These are phyloP conservation scores for Mionectes macconnelli DNA, from an alignment of 2,113 vertebrate genomes.

Conservation along the genomic window DNA sequence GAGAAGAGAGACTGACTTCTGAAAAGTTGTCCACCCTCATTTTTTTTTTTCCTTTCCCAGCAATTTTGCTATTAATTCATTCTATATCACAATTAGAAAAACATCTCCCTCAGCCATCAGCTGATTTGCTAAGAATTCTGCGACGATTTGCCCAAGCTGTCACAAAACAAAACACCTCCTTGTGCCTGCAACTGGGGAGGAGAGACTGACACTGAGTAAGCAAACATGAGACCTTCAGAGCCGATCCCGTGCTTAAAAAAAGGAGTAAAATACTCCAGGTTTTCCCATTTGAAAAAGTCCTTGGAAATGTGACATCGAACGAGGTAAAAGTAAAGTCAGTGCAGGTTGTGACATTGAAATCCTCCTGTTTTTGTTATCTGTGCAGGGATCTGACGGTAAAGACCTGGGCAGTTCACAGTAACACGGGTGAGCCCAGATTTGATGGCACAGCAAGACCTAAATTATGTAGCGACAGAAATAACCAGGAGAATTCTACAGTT, in stretches of 20 bases:
- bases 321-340: neutral
- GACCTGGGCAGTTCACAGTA: neutral
- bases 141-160: neutral
- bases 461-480: conserved; percentile 72
- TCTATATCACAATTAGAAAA: neutral
- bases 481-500: conserved; percentile 66
- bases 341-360: conserved; percentile 8
- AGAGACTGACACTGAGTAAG: neutral
- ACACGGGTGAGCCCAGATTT: conserved; percentile 32
- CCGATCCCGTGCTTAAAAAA: neutral
- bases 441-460: conserved; percentile 69
- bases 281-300: neutral
- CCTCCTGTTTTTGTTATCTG: neutral
- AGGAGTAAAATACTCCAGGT: neutral
- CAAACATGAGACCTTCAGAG: neutral
- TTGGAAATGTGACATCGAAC: neutral
- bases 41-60: neutral
- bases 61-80: neutral
- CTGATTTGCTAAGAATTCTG: neutral
- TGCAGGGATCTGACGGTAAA: neutral
- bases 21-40: neutral
- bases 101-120: neutral
- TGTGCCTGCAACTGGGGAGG: neutral
- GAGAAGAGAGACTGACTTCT: neutral
- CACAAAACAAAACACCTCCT: neutral